A percentile compares a stretch with the other conserved stretches of the same genome.
These are phyloP conservation scores for Lampris megalopsis DNA, from an alignment of 2,113 vertebrate species.

Conservation along the genomic window DNA sequence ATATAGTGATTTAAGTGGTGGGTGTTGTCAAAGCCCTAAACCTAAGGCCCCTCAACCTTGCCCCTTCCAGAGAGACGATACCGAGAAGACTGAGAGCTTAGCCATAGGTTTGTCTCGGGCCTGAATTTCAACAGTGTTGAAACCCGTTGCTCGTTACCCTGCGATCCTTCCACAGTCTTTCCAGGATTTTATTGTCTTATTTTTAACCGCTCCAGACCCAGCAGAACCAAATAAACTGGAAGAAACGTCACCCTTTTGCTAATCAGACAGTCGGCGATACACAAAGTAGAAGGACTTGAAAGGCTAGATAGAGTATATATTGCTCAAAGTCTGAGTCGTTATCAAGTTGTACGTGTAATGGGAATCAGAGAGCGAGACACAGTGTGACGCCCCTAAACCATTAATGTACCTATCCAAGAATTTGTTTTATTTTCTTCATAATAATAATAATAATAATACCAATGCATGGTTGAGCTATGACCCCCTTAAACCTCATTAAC, in stretches of 20 bases:
- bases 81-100: not conserved
- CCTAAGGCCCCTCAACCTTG: not conserved
- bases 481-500: conserved; percentile 30
- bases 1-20: conserved; percentile 63
- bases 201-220: not conserved
- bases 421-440: conserved; percentile 71
- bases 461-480: conserved; percentile 28
- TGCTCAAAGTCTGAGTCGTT: not conserved
- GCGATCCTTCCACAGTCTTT: not conserved
- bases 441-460: conserved; percentile 21
- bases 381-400: conserved; percentile 1
- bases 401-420: conserved; percentile 41
- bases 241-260: not conserved
- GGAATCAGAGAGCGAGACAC: not conserved
- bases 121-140: not conserved
- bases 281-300: not conserved
- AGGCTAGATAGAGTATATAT: not conserved
- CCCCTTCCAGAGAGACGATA: not conserved
- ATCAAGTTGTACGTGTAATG: too few relatives aligned
- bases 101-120: conserved; percentile 1
- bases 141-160: not conserved
- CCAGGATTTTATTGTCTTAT: not conserved
- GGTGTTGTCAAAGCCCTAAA: conserved; percentile 53
- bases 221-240: not conserved
- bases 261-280: not conserved